Evolutionary conservation across 2,113 vertebrate species (phyloP).

Genomic region (Sylvietta virens): DNA sequence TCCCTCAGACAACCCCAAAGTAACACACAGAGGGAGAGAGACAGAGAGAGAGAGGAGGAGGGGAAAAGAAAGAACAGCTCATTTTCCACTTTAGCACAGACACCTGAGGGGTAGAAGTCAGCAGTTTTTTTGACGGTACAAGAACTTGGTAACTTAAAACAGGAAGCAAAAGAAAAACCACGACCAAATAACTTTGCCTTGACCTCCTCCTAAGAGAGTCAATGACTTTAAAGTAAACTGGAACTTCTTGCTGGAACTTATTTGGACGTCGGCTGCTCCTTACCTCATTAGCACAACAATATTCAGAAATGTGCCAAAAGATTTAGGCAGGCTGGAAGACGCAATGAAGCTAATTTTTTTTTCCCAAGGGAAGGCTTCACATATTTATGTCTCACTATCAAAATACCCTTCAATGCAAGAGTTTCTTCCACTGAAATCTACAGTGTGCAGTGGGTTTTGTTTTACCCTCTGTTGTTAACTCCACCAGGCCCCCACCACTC

Average conservation of each 20-base stretch:
- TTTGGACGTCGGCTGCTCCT: not conserved
- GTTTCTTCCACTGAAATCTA: not conserved
- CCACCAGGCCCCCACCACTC: not conserved
- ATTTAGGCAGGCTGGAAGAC: not conserved
- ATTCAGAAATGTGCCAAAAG: not conserved
- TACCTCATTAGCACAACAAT: conserved; percentile 11
- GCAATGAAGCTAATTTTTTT: not conserved
- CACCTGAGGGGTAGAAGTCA: conserved; percentile 40
- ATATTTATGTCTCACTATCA: not conserved
- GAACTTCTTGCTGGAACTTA: conserved; percentile 13
- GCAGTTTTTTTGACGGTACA: not conserved
- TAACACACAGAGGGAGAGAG: not conserved
- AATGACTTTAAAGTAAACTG: conserved; percentile 26
- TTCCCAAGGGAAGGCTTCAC: not conserved
- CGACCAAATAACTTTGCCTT: conserved; percentile 35
- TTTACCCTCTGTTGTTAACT: not conserved
- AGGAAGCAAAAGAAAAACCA: conserved; percentile 38
- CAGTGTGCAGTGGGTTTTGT: accelerated
- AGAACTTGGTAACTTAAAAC: conserved; percentile 43
- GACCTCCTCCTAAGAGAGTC: conserved; percentile 19
- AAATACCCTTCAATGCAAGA: not conserved
- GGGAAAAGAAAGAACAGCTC: not conserved
- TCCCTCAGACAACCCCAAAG: not conserved
- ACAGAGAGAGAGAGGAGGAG: not conserved
- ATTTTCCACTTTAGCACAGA: conserved; percentile 18